Base-by-base conservation (phyloP, 2,113 vertebrate genomes). In the Holacanthus passer region DNA sequence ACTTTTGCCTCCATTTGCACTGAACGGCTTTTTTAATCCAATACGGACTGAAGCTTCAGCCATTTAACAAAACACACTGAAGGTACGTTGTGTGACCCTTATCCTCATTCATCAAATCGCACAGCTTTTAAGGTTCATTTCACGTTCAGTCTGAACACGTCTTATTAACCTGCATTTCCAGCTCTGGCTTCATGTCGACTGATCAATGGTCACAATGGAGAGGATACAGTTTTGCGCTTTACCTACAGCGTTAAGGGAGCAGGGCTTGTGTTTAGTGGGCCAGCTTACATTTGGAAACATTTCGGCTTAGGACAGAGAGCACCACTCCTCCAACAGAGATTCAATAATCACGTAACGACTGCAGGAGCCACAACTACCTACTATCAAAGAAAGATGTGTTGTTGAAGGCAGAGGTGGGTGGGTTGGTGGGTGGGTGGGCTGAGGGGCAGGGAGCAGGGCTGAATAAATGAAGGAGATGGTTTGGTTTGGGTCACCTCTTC, bases 301-400 rank as follows among this genome's bases (percentile, higher is more conserved):
- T 76, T 89, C 5, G 3, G 53, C 60, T 74, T 45, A 41, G 82
- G 80, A 89, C 62, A 85, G 74, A 87, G 80, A 90, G 81, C 56
- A 81, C 64, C 87, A 70, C 81, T 85, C 74, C 53, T 82, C 86
- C 27, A 5, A 85, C 78, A 81, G 48, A 74, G 62, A 78, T 65
- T 88, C 75, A 85, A 82, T 84, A 63, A 80, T 82, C 89, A 89
- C 83, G 19, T 43, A 55, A 88, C 52, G n/a, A 88, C 84, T 72
- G 86, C 82, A 65, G 73, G 89, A 85, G 89, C 87, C 90, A 92
- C 84, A 63, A 88, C 72, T 85, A 87, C 59, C 83, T 83, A 88
- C 85, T 86, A 85, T 82, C 74, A 83, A 77, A 88, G 74, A 91
- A 82, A 88, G 78, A 84, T 7, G 53, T 81, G 80, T 76, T 74